Conservation (phyloP, 35 echinoderm and acorn worm species). For the Heliocidaris tuberculata region DNA sequence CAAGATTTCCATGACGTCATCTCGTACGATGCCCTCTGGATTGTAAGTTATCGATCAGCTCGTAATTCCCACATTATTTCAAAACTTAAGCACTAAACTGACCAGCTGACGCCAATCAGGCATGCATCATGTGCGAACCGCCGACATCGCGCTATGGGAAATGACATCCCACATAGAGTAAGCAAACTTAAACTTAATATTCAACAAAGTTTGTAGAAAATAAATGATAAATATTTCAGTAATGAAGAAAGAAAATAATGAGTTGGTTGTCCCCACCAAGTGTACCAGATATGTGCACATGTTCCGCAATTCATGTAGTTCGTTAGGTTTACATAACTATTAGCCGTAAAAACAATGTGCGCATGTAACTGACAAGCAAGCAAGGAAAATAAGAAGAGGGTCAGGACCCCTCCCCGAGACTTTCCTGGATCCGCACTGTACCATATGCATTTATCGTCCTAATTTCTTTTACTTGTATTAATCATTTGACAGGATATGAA, state of each 20-base stretch:
- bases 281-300: no score
- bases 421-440: background rate
- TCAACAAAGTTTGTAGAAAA: no score
- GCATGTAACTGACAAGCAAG: no score
- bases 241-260: no score
- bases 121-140: background rate
- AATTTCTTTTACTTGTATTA: background rate
- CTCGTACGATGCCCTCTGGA: conserved; percentile 89
- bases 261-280: no score
- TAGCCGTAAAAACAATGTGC: no score
- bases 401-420: no score
- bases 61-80: background rate
- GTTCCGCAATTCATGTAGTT: no score
- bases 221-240: no score
- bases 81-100: background rate
- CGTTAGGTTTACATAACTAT: no score
- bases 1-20: conserved; percentile 79
- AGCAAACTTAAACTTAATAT: no score
- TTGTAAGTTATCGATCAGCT: conserved; percentile 61
- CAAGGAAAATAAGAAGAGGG: no score
- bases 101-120: background rate
- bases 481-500: conserved; percentile 84
- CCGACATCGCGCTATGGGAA: background rate
- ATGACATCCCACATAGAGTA: background rate
- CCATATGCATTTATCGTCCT: background rate